Base-by-base conservation (phyloP, 2,797 vertebrate species). In the Scarus forsteni region DNA sequence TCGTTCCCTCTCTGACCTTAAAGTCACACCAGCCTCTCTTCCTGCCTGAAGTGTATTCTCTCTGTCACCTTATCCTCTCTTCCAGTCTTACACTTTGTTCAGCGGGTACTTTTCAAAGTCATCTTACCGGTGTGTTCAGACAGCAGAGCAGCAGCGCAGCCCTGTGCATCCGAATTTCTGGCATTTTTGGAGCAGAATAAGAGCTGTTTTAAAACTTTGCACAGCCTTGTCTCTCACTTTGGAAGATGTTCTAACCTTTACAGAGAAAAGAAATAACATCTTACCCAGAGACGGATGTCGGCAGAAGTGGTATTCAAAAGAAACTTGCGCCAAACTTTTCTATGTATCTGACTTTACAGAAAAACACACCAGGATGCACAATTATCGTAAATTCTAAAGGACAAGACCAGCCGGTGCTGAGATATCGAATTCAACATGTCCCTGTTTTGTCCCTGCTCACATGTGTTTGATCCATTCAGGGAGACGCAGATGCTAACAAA, bases 81-180 rank as follows among this genome's bases (percentile, higher is more conserved):
- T 70, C 67, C 67, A 67, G 46, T 51, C 56, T 56, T 39, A 66
- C 46, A 60, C 62, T 72, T 49, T 46, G 14, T 53, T 15, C 34
- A 34, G 49, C 5, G 18, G 12, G 18, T 51, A 34, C 49, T 70
- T 84, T 58, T 73, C 66, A 78, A 73, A 80, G 59, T 54, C 11
- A 5, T 57, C 39, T 46, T 57, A 77, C 27, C 27, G 56, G 39
- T 48, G 36, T 16, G 44, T 70, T 67, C 65, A 54, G 59, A 52
- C 10, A 53, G 39, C 8, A 13, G 10, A 27, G 43, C 0, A 3
- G 39, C 10, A 62, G 53, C 43, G 19, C 15, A 0, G 13, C 18
- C 1, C 43, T 13, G 14, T 52, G 44, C 50, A 40, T 77, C 10
- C 36, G 55, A n/a, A 36, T 39, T 57, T 60, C 14, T 75, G 59